Conservation (phyloP, 2,888 invertebrate species). For the Exephanes ischioxanthus region DNA sequence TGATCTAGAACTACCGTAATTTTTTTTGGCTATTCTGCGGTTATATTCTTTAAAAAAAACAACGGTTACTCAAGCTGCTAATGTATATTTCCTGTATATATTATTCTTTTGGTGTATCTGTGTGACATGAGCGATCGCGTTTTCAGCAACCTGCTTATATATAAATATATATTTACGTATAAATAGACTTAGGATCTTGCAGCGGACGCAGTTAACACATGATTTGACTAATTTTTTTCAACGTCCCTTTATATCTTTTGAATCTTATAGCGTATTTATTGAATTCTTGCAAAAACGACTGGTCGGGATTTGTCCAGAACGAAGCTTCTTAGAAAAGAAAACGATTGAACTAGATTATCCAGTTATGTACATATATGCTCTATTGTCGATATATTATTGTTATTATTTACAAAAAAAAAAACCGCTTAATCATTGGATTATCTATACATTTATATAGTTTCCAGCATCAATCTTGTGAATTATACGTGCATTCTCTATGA, state of each 20-base stretch:
- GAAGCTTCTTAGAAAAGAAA: conserved; percentile 16
- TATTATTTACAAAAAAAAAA: conserved; percentile 63
- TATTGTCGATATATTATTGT: conserved; percentile 49
- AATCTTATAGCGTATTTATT: neutral
- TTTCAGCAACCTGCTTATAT: neutral
- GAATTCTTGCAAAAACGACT: neutral
- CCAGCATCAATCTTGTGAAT: conserved; percentile 36
- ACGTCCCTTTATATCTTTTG: neutral
- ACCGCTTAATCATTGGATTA: conserved; percentile 33
- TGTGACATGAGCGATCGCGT: neutral
- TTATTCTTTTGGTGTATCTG: neutral
- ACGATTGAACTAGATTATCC: conserved; percentile 20
- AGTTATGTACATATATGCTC: conserved; percentile 48
- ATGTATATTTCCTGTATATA: neutral
- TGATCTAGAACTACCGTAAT: too few relatives aligned
- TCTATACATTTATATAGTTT: conserved; percentile 30
- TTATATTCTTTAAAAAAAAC: too few relatives aligned
- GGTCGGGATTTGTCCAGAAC: neutral
- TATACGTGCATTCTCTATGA: conserved; percentile 37
- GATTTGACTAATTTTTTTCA: neutral
- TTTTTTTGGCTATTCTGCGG: too few relatives aligned
- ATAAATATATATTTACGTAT: conserved; percentile 1
- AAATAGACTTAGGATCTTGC: neutral
- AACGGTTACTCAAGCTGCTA: too few relatives aligned
- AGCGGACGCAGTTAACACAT: neutral